These are phyloP conservation scores for Cryptophagus acutangulus DNA, from an alignment of 2,888 invertebrate genomes.

Conservation along the genomic window DNA sequence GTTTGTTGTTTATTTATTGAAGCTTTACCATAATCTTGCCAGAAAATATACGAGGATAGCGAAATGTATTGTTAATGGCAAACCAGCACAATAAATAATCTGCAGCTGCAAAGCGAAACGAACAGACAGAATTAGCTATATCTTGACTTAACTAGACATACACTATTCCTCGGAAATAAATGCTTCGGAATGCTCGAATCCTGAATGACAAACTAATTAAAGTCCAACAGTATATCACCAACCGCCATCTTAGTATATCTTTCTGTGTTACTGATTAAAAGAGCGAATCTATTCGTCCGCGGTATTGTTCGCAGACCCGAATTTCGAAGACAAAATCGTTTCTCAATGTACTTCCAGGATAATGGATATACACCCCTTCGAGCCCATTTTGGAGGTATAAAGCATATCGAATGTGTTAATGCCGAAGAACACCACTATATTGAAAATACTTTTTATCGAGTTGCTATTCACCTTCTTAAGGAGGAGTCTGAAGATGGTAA, in stretches of 20 bases:
- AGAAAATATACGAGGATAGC: background rate
- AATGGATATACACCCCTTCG: no score
- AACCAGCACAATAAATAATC: slow-evolving; percentile 17
- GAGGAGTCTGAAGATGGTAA: no score
- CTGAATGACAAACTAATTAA: slow-evolving; percentile 39
- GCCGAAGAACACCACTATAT: no score
- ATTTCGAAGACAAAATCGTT: no score
- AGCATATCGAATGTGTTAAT: no score
- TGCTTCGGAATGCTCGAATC: slow-evolving; percentile 35
- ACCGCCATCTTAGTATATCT: slow-evolving; percentile 18
- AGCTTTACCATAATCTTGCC: background rate
- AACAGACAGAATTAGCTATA: slow-evolving; percentile 29
- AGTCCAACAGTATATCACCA: slow-evolving; percentile 36
- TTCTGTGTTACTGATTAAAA: slow-evolving; percentile 12
- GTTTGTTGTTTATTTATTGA: slow-evolving; percentile 15
- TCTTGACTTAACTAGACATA: slow-evolving; percentile 22
- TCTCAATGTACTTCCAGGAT: no score
- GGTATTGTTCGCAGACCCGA: slow-evolving; percentile 20
- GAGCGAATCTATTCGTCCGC: slow-evolving; percentile 15
- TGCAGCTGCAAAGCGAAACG: slow-evolving; percentile 15
- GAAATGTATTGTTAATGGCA: slow-evolving; percentile 4
- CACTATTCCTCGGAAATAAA: slow-evolving; percentile 33
- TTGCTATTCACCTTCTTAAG: no score
- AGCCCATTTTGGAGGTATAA: no score
- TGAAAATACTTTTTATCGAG: no score